Evolutionary conservation across 1,140 invertebrate genomes (phyloP).

Genomic region (Magallana ariakensis): DNA sequence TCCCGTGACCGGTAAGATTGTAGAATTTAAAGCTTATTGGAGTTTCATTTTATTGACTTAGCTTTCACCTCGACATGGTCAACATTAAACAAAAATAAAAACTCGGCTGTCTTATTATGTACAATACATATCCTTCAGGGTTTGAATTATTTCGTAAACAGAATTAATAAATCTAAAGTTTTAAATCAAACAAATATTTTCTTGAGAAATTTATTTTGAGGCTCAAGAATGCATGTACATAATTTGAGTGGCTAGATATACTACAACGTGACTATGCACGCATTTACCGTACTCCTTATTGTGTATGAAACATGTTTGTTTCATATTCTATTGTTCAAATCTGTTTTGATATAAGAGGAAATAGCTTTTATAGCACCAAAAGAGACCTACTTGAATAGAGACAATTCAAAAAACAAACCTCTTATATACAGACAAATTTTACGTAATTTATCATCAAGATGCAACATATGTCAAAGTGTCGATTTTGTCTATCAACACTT

Average conservation of each 20-base stretch:
- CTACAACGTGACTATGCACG: background rate
- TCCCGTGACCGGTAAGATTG: slow-evolving; percentile 25
- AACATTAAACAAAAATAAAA: slow-evolving; percentile 41
- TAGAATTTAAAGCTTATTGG: slow-evolving; percentile 44
- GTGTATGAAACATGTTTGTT: background rate
- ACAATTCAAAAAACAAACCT: too few relatives aligned
- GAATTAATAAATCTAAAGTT: slow-evolving; percentile 38
- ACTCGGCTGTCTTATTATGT: background rate
- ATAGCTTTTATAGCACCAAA: too few relatives aligned
- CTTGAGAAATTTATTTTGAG: slow-evolving; percentile 23
- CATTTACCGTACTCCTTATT: background rate
- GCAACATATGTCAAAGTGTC: too few relatives aligned
- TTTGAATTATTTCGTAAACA: slow-evolving; percentile 46
- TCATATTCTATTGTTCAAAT: background rate
- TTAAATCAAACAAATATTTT: slow-evolving; percentile 50
- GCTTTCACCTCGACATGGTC: slow-evolving; percentile 25
- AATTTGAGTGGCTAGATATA: background rate
- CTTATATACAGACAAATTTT: too few relatives aligned
- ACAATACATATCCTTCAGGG: slow-evolving; percentile 19
- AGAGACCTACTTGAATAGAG: too few relatives aligned
- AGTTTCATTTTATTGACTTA: slow-evolving; percentile 36
- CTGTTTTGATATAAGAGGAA: too few relatives aligned
- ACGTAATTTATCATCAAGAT: too few relatives aligned
- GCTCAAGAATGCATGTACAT: slow-evolving; percentile 7
- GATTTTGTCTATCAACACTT: too few relatives aligned